Conservation (phyloP, 2,113 vertebrate genomes). For the Indri indri region DNA sequence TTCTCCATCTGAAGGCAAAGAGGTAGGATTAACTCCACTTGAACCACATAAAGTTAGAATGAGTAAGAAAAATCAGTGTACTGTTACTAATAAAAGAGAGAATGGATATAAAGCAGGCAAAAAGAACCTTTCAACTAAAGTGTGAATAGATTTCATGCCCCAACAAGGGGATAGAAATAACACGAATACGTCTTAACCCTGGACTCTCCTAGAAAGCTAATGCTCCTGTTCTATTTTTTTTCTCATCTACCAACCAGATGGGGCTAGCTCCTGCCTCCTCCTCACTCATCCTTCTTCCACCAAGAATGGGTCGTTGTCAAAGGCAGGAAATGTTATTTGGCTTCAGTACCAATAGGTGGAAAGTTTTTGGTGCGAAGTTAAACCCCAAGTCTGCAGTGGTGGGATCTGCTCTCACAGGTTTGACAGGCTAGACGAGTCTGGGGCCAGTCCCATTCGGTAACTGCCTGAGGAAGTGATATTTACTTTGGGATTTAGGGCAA, state of each 20-base stretch:
- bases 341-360: slow-evolving; percentile 13
- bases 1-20: background rate
- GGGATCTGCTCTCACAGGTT: slow-evolving; percentile 39
- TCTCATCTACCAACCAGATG: background rate
- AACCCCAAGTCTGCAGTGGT: background rate
- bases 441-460: slow-evolving; percentile 42
- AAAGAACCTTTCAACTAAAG: background rate
- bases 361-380: slow-evolving; percentile 53
- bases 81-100: background rate
- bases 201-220: background rate
- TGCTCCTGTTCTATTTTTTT: background rate
- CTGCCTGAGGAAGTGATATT: slow-evolving; percentile 11
- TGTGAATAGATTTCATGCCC: background rate
- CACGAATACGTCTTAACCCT: background rate
- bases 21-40: background rate
- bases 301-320: slow-evolving; percentile 12
- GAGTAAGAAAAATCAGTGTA: background rate
- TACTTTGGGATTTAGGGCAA: slow-evolving; percentile 55
- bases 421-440: slow-evolving; percentile 18
- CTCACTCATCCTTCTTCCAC: background rate
- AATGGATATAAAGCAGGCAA: background rate
- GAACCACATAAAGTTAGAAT: background rate
- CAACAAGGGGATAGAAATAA: background rate
- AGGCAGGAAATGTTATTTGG: background rate
- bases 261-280: background rate